Evolutionary conservation across 37 sponge, comb jelly and placozoan species (phyloP).

Genomic region (Petrosia ficiformis): DNA sequence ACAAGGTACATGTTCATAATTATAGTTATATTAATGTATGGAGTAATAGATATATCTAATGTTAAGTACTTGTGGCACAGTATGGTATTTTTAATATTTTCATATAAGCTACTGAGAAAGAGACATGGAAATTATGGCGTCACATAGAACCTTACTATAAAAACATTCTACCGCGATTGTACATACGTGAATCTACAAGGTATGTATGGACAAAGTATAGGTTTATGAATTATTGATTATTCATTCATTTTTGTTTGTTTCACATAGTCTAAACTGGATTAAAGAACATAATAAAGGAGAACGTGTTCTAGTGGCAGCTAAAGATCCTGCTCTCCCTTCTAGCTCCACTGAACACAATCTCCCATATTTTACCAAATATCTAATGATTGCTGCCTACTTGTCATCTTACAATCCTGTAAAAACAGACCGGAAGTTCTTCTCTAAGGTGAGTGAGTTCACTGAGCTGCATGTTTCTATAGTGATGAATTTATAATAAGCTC

Average conservation of each 20-base stretch:
- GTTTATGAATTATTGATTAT: no score
- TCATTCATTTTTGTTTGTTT: no score
- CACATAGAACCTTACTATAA: conserved; percentile 52
- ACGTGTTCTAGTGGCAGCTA: no score
- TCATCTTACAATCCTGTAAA: conserved; percentile 80
- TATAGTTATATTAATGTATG: background rate
- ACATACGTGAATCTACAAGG: conserved; percentile 32
- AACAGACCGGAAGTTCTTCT: conserved; percentile 75
- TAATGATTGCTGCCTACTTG: conserved; percentile 66
- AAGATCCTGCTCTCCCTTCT: no score
- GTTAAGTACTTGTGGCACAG: background rate
- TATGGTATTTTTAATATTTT: background rate
- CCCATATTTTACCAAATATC: conserved; percentile 51
- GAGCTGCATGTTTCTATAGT: no score
- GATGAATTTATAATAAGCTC: no score
- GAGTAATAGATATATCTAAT: background rate
- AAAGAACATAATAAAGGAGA: no score
- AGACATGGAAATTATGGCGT: conserved; percentile 48
- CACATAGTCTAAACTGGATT: no score
- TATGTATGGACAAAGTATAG: no score
- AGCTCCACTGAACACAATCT: no score
- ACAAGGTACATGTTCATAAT: conserved; percentile 23
- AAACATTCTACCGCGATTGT: conserved; percentile 33
- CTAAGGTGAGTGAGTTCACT: conserved; percentile 65
- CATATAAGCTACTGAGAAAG: conserved; percentile 17